Conservation (phyloP, 2,797 vertebrate genomes). For the Acomys russatus region DNA sequence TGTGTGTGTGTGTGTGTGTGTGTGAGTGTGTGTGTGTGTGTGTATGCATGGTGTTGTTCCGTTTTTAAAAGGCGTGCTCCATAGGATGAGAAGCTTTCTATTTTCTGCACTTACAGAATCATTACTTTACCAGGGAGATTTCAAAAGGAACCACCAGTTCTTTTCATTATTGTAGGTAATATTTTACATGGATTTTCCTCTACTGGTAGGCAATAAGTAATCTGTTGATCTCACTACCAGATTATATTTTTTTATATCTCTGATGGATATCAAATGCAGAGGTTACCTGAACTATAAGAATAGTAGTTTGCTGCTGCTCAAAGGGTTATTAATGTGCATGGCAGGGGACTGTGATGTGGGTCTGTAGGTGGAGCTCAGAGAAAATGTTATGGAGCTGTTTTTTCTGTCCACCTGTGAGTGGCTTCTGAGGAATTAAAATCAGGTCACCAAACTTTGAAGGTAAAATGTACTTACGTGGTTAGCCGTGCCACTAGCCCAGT, state of each 20-base stretch:
- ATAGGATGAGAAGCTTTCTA: constrained; percentile 64
- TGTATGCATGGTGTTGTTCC: constrained; percentile 68
- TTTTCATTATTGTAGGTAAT: neutral
- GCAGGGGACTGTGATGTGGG: no score
- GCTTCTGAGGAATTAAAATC: neutral
- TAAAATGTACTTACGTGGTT: neutral
- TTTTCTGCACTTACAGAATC: constrained; percentile 83
- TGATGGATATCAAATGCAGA: neutral
- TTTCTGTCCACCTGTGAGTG: neutral
- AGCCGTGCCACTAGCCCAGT: neutral
- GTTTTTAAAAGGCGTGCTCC: neutral
- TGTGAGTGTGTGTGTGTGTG: no score
- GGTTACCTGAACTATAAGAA: neutral
- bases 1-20: no score
- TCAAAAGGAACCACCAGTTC: constrained; percentile 80
- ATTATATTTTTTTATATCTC: neutral
- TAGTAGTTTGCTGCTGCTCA: neutral
- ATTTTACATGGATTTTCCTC: neutral
- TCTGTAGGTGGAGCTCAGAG: neutral
- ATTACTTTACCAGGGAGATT: constrained; percentile 83
- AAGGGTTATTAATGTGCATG: neutral
- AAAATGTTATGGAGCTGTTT: neutral
- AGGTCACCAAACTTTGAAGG: neutral
- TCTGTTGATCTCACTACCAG: neutral
- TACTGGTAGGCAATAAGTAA: neutral